Evolutionary conservation across 2,797 vertebrate genomes (phyloP).

Genomic region (Gephyroberyx darwinii): DNA sequence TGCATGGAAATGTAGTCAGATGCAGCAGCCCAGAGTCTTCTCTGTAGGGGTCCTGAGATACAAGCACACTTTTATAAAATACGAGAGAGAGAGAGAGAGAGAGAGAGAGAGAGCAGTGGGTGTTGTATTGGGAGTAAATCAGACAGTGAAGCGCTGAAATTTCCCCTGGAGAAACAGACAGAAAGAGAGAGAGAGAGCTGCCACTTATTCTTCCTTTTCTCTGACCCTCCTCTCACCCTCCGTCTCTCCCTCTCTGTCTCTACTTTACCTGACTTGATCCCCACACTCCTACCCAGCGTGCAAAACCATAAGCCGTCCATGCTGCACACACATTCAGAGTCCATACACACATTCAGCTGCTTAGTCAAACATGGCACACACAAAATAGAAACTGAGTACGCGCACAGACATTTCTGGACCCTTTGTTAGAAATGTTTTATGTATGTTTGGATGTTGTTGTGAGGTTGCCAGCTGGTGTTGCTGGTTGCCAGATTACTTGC

Average conservation of each 20-base stretch:
- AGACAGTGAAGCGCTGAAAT: conserved; percentile 51
- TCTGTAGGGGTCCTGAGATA: no score
- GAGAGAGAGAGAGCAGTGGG: conserved; percentile 27
- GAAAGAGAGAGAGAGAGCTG: conserved; percentile 34
- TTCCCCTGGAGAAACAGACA: conserved; percentile 39
- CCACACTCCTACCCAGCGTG: no score
- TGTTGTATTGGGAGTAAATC: conserved; percentile 26
- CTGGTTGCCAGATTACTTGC: conserved; percentile 53
- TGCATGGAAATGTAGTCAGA: not conserved
- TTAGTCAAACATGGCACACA: conserved; percentile 27
- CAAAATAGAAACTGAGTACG: conserved; percentile 29
- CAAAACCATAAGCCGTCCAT: no score
- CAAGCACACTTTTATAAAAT: no score
- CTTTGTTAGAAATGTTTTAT: conserved; percentile 29
- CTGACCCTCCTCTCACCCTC: conserved; percentile 30
- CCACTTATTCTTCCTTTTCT: conserved; percentile 41
- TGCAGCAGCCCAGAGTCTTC: no score
- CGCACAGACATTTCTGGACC: conserved; percentile 3
- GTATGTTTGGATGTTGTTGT: conserved; percentile 44
- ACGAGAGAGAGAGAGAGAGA: not conserved
- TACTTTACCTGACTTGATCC: not conserved
- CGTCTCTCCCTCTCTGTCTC: not conserved
- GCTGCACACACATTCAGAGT: no score
- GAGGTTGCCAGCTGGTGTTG: conserved; percentile 53
- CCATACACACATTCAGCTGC: conserved; percentile 25